Base-by-base conservation (phyloP, 2,113 vertebrate species). In the Calonectris borealis region DNA sequence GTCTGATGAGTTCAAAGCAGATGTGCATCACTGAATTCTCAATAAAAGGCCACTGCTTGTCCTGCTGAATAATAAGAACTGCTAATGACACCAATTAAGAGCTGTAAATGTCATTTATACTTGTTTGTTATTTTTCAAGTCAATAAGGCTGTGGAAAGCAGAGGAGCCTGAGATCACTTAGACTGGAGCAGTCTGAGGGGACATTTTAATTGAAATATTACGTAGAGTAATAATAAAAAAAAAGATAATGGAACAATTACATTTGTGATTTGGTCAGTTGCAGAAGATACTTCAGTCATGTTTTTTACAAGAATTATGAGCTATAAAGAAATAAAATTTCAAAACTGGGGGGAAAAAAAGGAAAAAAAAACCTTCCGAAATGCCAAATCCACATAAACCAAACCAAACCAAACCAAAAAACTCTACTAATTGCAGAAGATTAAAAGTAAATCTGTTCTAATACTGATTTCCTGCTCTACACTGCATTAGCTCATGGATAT, bases 81-180 rank as follows among this genome's bases (percentile, higher is more conserved):
- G 64, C 91, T 98, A 98, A 98, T 98, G 97, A 97, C 95, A 96
- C 97, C 96, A 98, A 97, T 98, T 98, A 98, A 97, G 96, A 98
- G 84, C 95, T 96, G 95, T 98, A 98, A 98, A 97, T 98, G 97
- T 96, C 97, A 97, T 97, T 98, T 98, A 97, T 73, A 96, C 89
- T 98, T 98, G 97, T 98, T 98, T 98, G 97, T 97, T 98, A 97
- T 98, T 98, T 98, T 98, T 98, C 97, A 98, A 97, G 90, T 97
- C 98, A 98, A 94, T 98, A 98, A 97, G 91, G 69, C 68, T 83
- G 79, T 48, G 55, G 71, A 97, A 97, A 76, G 90, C 88, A 98
- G 60, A 96, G 90, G 10, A 88, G 90, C 42, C 70, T 89, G 86
- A 97, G 97, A 98, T 91, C 85, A 93, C 92, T 97, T 96, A 73